A percentile compares a stretch with the other conserved stretches of the same genome.
These are phyloP conservation scores for Tangara arthus DNA, from an alignment of 2,797 vertebrate genomes.

Conservation along the genomic window DNA sequence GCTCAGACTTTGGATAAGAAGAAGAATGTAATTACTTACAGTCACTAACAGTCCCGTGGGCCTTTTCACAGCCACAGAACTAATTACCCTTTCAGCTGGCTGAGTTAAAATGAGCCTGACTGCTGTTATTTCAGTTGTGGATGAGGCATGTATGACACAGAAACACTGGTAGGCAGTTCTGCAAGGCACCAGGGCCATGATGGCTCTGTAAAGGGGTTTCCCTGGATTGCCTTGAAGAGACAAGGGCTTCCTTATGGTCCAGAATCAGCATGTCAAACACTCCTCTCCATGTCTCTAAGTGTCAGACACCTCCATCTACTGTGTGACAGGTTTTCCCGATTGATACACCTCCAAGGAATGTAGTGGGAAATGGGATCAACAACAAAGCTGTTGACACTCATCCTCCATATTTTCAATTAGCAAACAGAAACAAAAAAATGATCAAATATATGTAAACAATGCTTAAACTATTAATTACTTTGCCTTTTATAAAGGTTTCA, in stretches of 20 bases:
- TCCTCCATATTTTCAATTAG: not conserved
- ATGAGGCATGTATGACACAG: not conserved
- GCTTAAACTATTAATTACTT: not conserved
- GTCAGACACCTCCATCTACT: not conserved
- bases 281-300: not conserved
- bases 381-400: not conserved
- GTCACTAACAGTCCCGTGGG: slow-evolving; percentile 10
- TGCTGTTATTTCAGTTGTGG: slow-evolving; percentile 5
- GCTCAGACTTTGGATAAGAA: slow-evolving; percentile 41
- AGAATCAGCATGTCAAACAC: not conserved
- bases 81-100: slow-evolving; percentile 57
- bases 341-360: not conserved
- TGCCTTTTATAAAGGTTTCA: not conserved
- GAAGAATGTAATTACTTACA: slow-evolving; percentile 59
- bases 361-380: not conserved
- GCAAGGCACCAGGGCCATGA: not conserved
- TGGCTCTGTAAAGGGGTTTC: not conserved
- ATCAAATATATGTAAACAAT: not conserved
- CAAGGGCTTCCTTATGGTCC: not conserved
- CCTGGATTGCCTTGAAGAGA: not conserved
- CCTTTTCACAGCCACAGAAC: slow-evolving; percentile 41
- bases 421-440: not conserved
- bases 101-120: not conserved
- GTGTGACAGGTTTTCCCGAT: not conserved
- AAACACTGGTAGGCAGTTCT: not conserved